phyloP scores from a whole-genome alignment of 2,888 invertebrate genomes.

The Biston betularia region DNA sequence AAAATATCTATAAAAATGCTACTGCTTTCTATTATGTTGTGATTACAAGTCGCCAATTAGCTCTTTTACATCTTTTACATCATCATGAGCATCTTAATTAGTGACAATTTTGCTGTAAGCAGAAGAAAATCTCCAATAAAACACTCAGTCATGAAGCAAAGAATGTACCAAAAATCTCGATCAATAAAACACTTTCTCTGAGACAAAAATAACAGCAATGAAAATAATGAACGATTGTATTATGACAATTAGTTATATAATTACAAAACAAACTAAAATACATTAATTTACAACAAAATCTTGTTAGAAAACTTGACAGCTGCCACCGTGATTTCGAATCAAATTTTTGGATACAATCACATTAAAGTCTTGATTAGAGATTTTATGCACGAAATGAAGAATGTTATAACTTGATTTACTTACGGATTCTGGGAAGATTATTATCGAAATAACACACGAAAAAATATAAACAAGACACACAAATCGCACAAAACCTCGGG shows the following conservation, averaged over 20 bases:
- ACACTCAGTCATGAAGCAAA: constrained; percentile 18
- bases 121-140: constrained; percentile 15
- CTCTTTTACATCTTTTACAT: constrained; percentile 1
- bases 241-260: constrained; percentile 42
- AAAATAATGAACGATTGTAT: constrained; percentile 1
- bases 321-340: constrained; percentile 41
- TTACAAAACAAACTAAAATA: constrained; percentile 41
- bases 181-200: constrained; percentile 15
- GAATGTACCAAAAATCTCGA: constrained; percentile 17
- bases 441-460: constrained; percentile 69
- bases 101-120: constrained; percentile 8
- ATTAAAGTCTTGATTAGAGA: constrained; percentile 37
- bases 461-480: constrained; percentile 81
- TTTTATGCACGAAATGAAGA: constrained; percentile 36
- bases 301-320: constrained; percentile 47
- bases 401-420: constrained; percentile 59
- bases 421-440: constrained; percentile 68
- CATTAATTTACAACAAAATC: constrained; percentile 53
- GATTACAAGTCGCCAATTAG: background rate
- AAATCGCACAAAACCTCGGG: constrained; percentile 72
- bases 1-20: constrained; percentile 11
- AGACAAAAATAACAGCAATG: background rate
- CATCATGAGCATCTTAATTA: background rate
- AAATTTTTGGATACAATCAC: constrained; percentile 48
- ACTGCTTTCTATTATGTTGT: constrained; percentile 9